These are phyloP conservation scores for Nomada fucata DNA, from an alignment of 2,888 invertebrate species.

Conservation along the genomic window DNA sequence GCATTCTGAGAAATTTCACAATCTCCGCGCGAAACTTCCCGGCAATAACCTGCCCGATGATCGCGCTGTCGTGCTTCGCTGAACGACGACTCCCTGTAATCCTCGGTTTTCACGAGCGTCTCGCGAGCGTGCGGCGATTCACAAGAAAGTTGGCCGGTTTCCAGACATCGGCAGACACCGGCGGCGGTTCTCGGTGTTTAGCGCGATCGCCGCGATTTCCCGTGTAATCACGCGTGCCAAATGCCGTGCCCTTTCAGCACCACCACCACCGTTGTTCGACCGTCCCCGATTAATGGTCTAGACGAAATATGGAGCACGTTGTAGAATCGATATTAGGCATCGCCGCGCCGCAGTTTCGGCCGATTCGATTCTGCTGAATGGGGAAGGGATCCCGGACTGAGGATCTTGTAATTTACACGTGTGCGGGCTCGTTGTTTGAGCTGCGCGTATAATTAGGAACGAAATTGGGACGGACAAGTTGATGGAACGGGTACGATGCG, in stretches of 20 bases:
- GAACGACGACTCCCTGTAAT: conserved; percentile 75
- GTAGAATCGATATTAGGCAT: conserved; percentile 36
- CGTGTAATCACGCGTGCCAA: conserved; percentile 61
- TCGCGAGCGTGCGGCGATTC: conserved; percentile 67
- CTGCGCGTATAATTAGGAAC: background rate
- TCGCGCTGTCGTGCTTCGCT: conserved; percentile 63
- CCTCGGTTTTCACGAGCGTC: conserved; percentile 52
- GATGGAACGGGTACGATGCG: too few species aligned
- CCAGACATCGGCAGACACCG: conserved; percentile 65
- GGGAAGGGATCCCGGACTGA: background rate
- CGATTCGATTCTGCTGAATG: conserved; percentile 16
- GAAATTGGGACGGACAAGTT: background rate
- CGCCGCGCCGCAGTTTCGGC: conserved; percentile 8
- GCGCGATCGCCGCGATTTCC: conserved; percentile 55
- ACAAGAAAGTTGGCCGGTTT: conserved; percentile 78
- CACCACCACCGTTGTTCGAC: conserved; percentile 21
- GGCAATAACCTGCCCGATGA: conserved; percentile 60
- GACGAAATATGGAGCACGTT: conserved; percentile 32
- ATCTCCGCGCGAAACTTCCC: background rate
- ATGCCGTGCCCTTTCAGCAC: conserved; percentile 58
- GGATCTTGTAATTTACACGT: conserved; percentile 20
- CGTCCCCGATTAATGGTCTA: conserved; percentile 46
- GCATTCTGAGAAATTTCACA: too few species aligned
- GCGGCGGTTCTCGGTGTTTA: conserved; percentile 57
- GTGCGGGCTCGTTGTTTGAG: background rate